Percentiles rank a stretch among this genome's conserved stretches.
phyloP scores from a whole-genome alignment of 2,797 vertebrate species.

The Microtus californicus region DNA sequence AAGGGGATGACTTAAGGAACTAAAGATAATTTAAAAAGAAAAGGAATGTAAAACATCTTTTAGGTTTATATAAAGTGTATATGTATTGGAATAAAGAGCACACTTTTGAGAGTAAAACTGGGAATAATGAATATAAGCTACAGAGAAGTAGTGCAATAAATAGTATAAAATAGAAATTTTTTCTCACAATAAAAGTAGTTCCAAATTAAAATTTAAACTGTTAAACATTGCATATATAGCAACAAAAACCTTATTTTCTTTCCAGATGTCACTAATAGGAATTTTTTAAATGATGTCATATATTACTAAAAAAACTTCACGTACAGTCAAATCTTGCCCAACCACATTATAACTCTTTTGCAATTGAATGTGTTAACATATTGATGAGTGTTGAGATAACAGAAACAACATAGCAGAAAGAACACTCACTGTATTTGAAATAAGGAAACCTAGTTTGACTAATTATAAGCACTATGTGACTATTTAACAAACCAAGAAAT shows the following conservation, averaged over 20 bases:
- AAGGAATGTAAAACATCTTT: neutral
- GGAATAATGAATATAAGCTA: conserved; percentile 38
- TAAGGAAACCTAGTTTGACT: conserved; percentile 35
- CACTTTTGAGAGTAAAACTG: conserved; percentile 9
- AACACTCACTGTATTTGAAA: conserved; percentile 37
- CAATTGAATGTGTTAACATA: conserved; percentile 35
- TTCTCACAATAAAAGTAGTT: conserved; percentile 5
- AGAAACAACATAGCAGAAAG: conserved; percentile 44
- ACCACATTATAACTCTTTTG: neutral
- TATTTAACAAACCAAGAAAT: conserved; percentile 3
- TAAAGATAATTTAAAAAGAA: conserved; percentile 52
- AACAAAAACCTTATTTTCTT: conserved; percentile 62
- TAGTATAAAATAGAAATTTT: neutral
- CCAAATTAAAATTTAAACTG: conserved; percentile 15
- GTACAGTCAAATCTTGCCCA: conserved; percentile 44
- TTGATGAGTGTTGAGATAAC: neutral
- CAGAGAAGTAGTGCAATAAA: neutral
- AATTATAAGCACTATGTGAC: conserved; percentile 57
- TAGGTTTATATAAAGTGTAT: conserved; percentile 21
- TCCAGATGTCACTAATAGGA: conserved; percentile 12
- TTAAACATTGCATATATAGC: conserved; percentile 27
- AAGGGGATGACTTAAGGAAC: conserved; percentile 13
- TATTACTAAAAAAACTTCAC: conserved; percentile 43
- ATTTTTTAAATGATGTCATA: conserved; percentile 5
- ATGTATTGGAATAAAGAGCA: neutral